Evolutionary conservation across 2,797 vertebrate genomes (phyloP), one percentile per base, ranked within the genome.

Genomic region (Cryptoblepharus egeriae): DNA sequence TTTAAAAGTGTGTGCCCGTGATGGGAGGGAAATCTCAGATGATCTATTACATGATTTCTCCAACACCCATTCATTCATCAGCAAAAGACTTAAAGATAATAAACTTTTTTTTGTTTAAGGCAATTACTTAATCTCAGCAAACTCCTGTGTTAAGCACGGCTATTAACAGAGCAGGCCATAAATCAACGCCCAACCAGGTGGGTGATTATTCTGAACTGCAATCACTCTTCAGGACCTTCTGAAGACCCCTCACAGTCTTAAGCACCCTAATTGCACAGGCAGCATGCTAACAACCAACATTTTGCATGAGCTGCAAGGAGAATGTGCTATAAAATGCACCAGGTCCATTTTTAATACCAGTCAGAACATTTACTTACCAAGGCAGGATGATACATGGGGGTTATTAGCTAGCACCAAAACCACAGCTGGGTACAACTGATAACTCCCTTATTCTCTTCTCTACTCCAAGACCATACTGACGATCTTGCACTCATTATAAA

Each of bases 71-170:
- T 93, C 95, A 96, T 92, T 96, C 93, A 95, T 96, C 96, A 94
- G 91, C 68, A 42, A 85, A 84, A 83, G 82, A 93, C 84, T 94
- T 95, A 93, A 94, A 95, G 95, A 96, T 96, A 96, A 96, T 96
- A 95, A 95, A 96, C 96, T 96, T 98, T 94, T 95, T 95, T 83
- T 77, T 95, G 97, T 97, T 95, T 93, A 95, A 96, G 93, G 96
- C 96, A 96, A 97, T 97, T 97, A 96, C 95, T 96, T 95, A 95
- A 97, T 97, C 96, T 96, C 94, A 94, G 94, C 95, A 96, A 96
- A 96, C 94, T 96, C 95, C 95, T 93, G 94, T 95, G 96, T 96
- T 95, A 94, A 94, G 93, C 95, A 95, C 95, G 87, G 93, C 95
- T 91, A 97, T 98, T 98, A 97, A 95, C 91, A 75, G 88, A 94